These are phyloP conservation scores for Pelobates cultripes DNA, from an alignment of 2,797 vertebrate genomes.

Conservation along the genomic window DNA sequence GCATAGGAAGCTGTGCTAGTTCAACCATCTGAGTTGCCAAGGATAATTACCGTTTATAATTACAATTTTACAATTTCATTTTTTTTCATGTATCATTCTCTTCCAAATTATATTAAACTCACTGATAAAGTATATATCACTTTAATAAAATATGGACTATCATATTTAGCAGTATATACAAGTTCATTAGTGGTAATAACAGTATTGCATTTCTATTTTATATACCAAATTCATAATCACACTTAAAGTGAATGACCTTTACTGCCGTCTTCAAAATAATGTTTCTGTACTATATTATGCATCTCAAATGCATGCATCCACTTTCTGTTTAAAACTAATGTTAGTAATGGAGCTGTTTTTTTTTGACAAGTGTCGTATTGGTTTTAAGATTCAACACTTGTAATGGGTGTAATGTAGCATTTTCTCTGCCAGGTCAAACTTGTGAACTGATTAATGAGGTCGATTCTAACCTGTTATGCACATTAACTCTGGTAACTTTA, in stretches of 20 bases:
- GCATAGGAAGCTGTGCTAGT: too few species aligned
- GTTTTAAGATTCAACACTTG: slow-evolving; percentile 32
- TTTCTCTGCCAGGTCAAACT: slow-evolving; percentile 51
- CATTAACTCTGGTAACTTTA: slow-evolving; percentile 51
- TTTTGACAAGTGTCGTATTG: slow-evolving; percentile 2
- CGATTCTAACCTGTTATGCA: slow-evolving; percentile 53
- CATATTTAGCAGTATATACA: not conserved
- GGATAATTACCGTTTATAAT: too few species aligned
- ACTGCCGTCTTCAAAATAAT: not conserved
- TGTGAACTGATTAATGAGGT: slow-evolving; percentile 54
- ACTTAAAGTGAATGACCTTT: slow-evolving; percentile 22
- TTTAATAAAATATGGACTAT: not conserved
- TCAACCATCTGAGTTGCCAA: too few species aligned
- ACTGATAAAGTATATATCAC: not conserved
- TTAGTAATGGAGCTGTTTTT: slow-evolving; percentile 27
- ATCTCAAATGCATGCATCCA: not conserved
- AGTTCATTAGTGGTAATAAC: not conserved
- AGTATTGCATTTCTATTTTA: not conserved
- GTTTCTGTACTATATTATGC: slow-evolving; percentile 9
- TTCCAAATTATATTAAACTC: not conserved
- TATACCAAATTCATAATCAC: slow-evolving; percentile 9
- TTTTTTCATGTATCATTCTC: not conserved
- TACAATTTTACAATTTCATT: too few species aligned
- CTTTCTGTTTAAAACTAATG: slow-evolving; percentile 16
- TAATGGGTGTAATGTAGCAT: slow-evolving; percentile 55